Base-by-base conservation (phyloP, 1,140 invertebrate genomes). In the Brachystomella parvula region DNA sequence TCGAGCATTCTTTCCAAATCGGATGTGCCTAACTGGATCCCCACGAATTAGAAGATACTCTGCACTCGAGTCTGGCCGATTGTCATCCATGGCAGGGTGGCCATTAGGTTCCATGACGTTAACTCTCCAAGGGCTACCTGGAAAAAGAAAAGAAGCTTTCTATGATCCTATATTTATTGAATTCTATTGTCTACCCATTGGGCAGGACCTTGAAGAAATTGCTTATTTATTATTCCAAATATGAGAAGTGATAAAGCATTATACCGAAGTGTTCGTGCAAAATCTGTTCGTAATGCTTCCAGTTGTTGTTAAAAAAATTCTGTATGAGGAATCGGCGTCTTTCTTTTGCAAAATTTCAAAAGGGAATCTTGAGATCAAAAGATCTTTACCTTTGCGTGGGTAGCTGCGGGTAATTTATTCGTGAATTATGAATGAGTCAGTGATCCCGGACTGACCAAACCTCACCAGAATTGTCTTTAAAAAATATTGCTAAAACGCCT, bases 101-200 rank as follows among this genome's bases (percentile, higher is more conserved):
- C 63, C 44, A n/a, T 31, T 62, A 17, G 60, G 60, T 21, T 35
- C 47, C 87, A 90, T 90, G 74, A 93, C 89, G 77, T 87, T 85
- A 74, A 92, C 89, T 81, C 86, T 85, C 89, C 90, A 94, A 77
- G 90, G 90, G 82, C 89, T 92, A 74, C 90, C 90, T 93, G 79
- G 81, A 47, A 68, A 35, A 68, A 66, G 71, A 73, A 57, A 69
- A 71, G 72, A 58, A 68, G n/a, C n/a, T n/a, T n/a, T n/a, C n/a
- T n/a, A n/a, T n/a, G n/a, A n/a, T n/a, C n/a, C n/a, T n/a, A n/a
- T n/a, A n/a, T n/a, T n/a, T n/a, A n/a, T n/a, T n/a, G n/a, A n/a
- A n/a, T n/a, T n/a, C n/a, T n/a, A n/a, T n/a, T n/a, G n/a, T n/a
- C n/a, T n/a, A n/a, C n/a, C n/a, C n/a, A n/a, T n/a, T n/a, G n/a